Evolutionary conservation across 2,797 vertebrate species (phyloP).

Genomic region (Pampus argenteus): DNA sequence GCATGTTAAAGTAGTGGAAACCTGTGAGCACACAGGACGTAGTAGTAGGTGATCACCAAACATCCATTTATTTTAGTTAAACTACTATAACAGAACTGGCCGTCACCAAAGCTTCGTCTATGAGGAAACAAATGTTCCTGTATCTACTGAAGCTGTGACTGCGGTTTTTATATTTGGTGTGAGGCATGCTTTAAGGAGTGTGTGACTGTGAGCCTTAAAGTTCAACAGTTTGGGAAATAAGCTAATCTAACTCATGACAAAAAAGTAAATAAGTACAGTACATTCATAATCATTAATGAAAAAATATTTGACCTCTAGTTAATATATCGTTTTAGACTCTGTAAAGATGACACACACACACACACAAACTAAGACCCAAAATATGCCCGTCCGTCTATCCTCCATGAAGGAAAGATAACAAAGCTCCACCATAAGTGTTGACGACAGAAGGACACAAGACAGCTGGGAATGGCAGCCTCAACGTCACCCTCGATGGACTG

Average conservation of each 20-base stretch:
- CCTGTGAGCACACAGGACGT: background rate
- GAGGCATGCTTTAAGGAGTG: background rate
- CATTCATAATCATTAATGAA: background rate
- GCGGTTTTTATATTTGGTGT: background rate
- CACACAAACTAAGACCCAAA: background rate
- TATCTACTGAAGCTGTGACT: conserved; percentile 2
- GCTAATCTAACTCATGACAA: background rate
- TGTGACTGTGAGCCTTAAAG: background rate
- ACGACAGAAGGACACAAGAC: conserved; percentile 54
- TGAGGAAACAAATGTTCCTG: background rate
- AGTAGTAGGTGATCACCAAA: background rate
- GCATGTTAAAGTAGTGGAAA: background rate
- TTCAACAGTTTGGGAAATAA: too few species aligned
- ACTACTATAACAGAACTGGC: background rate
- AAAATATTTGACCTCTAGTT: background rate
- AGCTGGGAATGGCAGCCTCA: conserved; percentile 64
- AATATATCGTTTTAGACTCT: background rate
- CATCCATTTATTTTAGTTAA: background rate
- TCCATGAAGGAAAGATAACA: background rate
- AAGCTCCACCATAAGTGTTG: conserved; percentile 18
- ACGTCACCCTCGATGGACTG: conserved; percentile 5
- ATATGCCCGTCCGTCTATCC: background rate
- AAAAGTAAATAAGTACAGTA: too few species aligned
- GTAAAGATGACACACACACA: background rate
- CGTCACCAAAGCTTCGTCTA: background rate